Evolutionary conservation across 2,888 invertebrate species (phyloP).

Genomic region (Hirtodrosophila trivittata): DNA sequence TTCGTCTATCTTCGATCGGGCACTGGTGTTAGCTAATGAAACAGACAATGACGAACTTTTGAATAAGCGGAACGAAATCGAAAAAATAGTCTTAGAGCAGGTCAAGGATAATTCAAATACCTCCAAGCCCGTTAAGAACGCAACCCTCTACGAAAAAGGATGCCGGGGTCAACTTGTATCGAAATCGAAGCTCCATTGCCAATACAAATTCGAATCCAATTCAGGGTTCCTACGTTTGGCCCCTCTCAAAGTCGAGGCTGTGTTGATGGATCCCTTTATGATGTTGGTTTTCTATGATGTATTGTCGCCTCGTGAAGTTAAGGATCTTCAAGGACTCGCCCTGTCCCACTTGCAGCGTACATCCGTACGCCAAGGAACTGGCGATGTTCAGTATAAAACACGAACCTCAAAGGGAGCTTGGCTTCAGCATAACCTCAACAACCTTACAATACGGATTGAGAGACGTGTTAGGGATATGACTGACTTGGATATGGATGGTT

Average conservation of each 20-base stretch:
- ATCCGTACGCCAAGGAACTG: conserved; percentile 46
- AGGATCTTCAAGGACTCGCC: conserved; percentile 56
- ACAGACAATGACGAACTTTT: conserved; percentile 24
- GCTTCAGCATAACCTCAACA: conserved; percentile 52
- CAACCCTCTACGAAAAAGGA: conserved; percentile 40
- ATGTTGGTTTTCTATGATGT: conserved; percentile 74
- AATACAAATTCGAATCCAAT: conserved; percentile 43
- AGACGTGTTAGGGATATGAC: conserved; percentile 75
- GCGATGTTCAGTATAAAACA: conserved; percentile 19
- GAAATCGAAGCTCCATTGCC: conserved; percentile 55
- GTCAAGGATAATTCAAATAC: not conserved
- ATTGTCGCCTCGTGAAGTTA: conserved; percentile 67
- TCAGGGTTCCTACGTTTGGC: conserved; percentile 70
- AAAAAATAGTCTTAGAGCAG: conserved; percentile 5
- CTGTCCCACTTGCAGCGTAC: conserved; percentile 62
- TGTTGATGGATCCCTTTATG: conserved; percentile 67
- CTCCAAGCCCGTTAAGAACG: accelerated
- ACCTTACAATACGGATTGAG: conserved; percentile 51
- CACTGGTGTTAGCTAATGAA: conserved; percentile 1
- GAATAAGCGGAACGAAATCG: conserved; percentile 5
- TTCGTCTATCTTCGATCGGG: conserved; percentile 18
- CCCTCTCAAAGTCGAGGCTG: conserved; percentile 76
- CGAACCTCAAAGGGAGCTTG: conserved; percentile 78
- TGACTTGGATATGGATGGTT: conserved; percentile 57
- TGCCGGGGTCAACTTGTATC: conserved; percentile 68